A percentile compares a stretch with the other conserved stretches of the same genome.
Evolutionary conservation across 2,888 invertebrate genomes (phyloP).

Genomic region (Eupelmus urozonus): DNA sequence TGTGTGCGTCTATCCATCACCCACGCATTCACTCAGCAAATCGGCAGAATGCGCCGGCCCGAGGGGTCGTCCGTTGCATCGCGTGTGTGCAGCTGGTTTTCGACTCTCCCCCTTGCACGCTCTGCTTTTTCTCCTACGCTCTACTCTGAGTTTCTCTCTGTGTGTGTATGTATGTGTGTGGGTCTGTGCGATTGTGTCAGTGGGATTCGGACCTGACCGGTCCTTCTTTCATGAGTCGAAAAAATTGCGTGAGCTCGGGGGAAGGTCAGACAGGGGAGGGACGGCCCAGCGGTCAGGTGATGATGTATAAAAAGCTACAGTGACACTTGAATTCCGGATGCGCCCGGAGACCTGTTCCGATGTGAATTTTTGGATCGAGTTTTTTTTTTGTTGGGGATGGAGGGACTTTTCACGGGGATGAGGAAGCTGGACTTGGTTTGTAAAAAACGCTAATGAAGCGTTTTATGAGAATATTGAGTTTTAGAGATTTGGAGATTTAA

Average conservation of each 20-base stretch:
- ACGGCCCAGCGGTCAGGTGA: slow-evolving; percentile 39
- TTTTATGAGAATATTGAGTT: neutral
- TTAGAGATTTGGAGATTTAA: neutral
- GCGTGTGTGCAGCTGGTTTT: slow-evolving; percentile 52
- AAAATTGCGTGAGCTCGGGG: slow-evolving; percentile 40
- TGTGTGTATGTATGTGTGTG: neutral
- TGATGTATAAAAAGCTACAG: slow-evolving; percentile 40
- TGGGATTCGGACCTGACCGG: slow-evolving; percentile 25
- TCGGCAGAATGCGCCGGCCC: slow-evolving; percentile 46
- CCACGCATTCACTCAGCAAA: slow-evolving; percentile 66
- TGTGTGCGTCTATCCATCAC: slow-evolving; percentile 73
- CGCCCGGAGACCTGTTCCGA: slow-evolving; percentile 34
- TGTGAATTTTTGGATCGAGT: slow-evolving; percentile 17
- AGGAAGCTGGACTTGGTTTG: neutral
- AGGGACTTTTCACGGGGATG: neutral
- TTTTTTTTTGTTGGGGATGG: neutral
- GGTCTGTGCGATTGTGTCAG: neutral
- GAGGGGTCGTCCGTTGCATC: slow-evolving; percentile 55
- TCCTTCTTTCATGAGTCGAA: slow-evolving; percentile 18
- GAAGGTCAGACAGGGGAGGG: slow-evolving; percentile 28
- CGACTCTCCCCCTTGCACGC: neutral
- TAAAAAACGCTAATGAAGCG: neutral
- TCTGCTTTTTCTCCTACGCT: neutral
- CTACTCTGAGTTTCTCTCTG: neutral
- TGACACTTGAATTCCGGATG: slow-evolving; percentile 43